Evolutionary conservation across 2,113 vertebrate genomes (phyloP).

Genomic region (Saccopteryx bilineata): DNA sequence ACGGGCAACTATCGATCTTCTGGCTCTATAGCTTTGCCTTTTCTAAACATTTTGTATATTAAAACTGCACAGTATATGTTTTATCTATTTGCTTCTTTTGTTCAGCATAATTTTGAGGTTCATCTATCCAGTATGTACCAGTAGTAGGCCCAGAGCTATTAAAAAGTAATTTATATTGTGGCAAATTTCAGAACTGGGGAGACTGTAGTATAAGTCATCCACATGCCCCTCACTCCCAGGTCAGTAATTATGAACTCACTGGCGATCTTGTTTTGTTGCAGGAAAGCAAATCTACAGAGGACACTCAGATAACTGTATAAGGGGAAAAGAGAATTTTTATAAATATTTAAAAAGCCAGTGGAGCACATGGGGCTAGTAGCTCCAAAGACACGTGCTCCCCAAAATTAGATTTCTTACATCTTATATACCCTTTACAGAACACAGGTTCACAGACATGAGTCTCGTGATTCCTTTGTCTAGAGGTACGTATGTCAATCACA

Average conservation of each 20-base stretch:
- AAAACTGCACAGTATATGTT: not conserved
- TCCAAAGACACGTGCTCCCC: no score
- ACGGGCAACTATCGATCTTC: not conserved
- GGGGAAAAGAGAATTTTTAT: no score
- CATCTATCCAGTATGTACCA: not conserved
- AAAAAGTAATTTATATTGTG: not conserved
- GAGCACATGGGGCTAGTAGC: no score
- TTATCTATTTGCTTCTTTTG: not conserved
- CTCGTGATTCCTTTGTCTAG: no score
- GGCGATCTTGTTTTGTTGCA: not conserved
- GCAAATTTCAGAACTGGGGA: not conserved
- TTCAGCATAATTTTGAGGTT: not conserved
- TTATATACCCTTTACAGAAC: no score
- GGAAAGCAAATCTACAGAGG: no score
- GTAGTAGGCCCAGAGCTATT: slow-evolving; percentile 12
- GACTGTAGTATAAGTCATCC: not conserved
- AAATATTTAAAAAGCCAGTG: no score
- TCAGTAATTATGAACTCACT: not conserved
- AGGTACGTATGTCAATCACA: no score
- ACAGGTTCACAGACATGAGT: no score
- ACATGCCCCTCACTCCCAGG: not conserved
- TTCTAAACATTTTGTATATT: not conserved
- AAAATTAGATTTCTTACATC: no score
- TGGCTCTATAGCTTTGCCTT: not conserved
- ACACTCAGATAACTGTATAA: no score